These are phyloP conservation scores for Chrysomela aeneicollis DNA, from an alignment of 2,888 invertebrate genomes.

Conservation along the genomic window DNA sequence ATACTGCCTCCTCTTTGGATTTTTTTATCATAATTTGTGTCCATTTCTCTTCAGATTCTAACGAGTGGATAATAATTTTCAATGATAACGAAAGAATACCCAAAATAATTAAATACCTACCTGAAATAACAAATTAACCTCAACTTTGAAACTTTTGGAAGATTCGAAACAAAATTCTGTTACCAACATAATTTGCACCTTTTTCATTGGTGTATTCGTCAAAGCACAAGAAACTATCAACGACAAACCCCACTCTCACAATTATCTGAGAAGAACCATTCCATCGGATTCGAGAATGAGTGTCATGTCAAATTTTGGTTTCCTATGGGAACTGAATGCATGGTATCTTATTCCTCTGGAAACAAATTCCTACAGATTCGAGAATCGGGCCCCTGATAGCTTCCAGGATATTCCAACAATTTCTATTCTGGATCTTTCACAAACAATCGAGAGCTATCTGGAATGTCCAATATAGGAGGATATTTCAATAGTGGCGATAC, in stretches of 20 bases:
- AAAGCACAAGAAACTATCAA: neutral
- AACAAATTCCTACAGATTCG: constrained; percentile 7
- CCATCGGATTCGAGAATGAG: constrained; percentile 4
- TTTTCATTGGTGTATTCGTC: neutral
- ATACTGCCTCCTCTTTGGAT: constrained; percentile 2
- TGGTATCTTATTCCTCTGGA: neutral
- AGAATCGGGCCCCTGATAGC: constrained; percentile 11
- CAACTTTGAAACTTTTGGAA: too few species aligned
- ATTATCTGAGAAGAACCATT: neutral
- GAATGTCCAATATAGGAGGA: too few species aligned
- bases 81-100: too few species aligned
- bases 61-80: too few species aligned
- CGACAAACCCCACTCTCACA: neutral
- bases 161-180: too few species aligned
- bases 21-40: constrained; percentile 2
- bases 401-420: too few species aligned
- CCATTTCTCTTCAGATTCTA: neutral
- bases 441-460: too few species aligned
- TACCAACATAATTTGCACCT: neutral
- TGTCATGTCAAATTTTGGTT: neutral
- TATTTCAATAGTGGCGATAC: too few species aligned
- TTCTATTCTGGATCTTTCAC: too few species aligned
- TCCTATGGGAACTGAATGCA: constrained; percentile 10
- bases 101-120: too few species aligned
- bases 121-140: too few species aligned